phyloP scores from a whole-genome alignment of 2,888 invertebrate genomes.

The Sminthurides aquaticus region DNA sequence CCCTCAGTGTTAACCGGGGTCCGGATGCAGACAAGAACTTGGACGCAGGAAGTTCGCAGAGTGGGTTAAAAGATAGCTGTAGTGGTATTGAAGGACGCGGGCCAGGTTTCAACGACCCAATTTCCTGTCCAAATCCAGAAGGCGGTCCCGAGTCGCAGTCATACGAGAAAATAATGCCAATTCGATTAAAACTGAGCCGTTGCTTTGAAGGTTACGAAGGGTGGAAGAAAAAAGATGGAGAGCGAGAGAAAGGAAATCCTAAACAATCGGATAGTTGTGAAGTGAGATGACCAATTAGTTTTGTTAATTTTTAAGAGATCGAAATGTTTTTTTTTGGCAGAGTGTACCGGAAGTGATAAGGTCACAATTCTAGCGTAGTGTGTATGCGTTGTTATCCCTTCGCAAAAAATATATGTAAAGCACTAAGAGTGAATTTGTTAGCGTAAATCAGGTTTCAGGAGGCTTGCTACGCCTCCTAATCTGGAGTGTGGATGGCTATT shows the following conservation, averaged over 20 bases:
- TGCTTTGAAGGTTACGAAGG: constrained; percentile 64
- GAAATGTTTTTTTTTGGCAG: not conserved
- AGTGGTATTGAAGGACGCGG: too few relatives aligned
- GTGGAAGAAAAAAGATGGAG: constrained; percentile 45
- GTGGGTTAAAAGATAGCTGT: not conserved
- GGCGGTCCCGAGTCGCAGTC: constrained; percentile 12
- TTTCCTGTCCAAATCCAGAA: not conserved
- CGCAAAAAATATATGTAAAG: too few relatives aligned
- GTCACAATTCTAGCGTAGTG: not conserved
- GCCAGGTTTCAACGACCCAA: not conserved
- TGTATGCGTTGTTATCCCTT: not conserved
- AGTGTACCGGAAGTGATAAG: not conserved
- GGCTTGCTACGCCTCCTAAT: not conserved
- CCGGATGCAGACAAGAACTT: constrained; percentile 11
- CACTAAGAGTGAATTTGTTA: too few relatives aligned
- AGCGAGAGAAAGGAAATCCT: constrained; percentile 32
- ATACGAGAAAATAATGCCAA: constrained; percentile 54
- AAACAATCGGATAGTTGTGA: constrained; percentile 42
- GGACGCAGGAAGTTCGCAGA: not conserved
- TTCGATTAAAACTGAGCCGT: constrained; percentile 74
- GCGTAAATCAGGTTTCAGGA: too few relatives aligned
- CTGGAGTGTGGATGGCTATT: too few relatives aligned
- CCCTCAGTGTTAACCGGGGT: not conserved
- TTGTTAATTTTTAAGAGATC: constrained; percentile 8
- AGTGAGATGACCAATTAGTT: constrained; percentile 41